These are phyloP conservation scores for Temnothorax rugatulus DNA, from an alignment of 2,888 invertebrate species.

Conservation along the genomic window DNA sequence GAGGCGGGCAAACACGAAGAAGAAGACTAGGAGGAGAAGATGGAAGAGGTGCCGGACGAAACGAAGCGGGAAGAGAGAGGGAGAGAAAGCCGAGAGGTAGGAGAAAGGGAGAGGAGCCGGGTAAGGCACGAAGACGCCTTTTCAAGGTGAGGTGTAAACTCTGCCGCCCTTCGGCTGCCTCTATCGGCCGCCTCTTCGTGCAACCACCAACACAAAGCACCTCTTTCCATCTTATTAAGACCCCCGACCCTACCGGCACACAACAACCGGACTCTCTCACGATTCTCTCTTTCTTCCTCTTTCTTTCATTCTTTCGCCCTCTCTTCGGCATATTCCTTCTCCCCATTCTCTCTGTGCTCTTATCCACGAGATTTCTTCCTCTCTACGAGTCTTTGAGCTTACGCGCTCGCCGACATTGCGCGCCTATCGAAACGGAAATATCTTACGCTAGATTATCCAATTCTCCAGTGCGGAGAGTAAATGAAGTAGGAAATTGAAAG, in stretches of 20 bases:
- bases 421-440: slow-evolving; percentile 42
- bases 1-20: slow-evolving; percentile 81
- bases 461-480: neutral
- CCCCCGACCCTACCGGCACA: slow-evolving; percentile 71
- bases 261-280: slow-evolving; percentile 75
- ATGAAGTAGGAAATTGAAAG: neutral
- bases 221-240: slow-evolving; percentile 79
- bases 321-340: slow-evolving; percentile 8
- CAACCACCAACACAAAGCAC: slow-evolving; percentile 72
- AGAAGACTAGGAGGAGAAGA: slow-evolving; percentile 61
- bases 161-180: slow-evolving; percentile 75
- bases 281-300: slow-evolving; percentile 58
- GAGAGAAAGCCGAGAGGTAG: slow-evolving; percentile 44
- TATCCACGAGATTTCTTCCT: slow-evolving; percentile 12
- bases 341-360: neutral
- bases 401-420: slow-evolving; percentile 58
- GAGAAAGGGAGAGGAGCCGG: slow-evolving; percentile 68
- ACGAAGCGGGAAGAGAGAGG: slow-evolving; percentile 47
- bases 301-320: slow-evolving; percentile 36
- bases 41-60: slow-evolving; percentile 64
- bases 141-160: slow-evolving; percentile 79
- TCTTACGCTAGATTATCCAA: neutral
- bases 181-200: slow-evolving; percentile 72
- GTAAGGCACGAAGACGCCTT: slow-evolving; percentile 75
- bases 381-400: slow-evolving; percentile 58